These are phyloP conservation scores for Meteorus cinctellus DNA, from an alignment of 2,888 invertebrate genomes.

Conservation along the genomic window DNA sequence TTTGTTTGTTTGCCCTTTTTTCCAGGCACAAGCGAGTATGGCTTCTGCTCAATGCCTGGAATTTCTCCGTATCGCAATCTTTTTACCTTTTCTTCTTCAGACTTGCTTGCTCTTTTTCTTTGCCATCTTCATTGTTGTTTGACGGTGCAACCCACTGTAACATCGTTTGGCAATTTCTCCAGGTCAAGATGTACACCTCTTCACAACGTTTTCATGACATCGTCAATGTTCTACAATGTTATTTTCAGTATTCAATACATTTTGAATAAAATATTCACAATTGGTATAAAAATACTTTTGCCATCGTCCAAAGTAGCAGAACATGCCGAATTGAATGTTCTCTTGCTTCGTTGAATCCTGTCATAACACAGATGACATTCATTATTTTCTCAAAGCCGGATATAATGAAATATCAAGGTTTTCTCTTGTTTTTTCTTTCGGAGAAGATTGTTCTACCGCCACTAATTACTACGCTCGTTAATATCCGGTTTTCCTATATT, in stretches of 20 bases:
- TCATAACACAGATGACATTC: too few species aligned
- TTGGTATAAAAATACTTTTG: too few species aligned
- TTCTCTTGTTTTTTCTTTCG: neutral
- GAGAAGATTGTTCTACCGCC: neutral
- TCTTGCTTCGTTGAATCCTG: neutral
- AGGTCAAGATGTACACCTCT: slow-evolving; percentile 34
- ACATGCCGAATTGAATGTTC: too few species aligned
- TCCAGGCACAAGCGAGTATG: neutral
- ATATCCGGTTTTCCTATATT: slow-evolving; percentile 1
- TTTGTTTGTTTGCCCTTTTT: neutral
- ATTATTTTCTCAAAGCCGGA: neutral
- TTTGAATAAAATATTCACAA: too few species aligned
- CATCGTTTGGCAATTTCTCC: slow-evolving; percentile 30
- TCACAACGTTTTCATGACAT: neutral
- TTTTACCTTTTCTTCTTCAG: neutral
- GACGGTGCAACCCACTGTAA: slow-evolving; percentile 3
- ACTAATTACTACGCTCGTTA: slow-evolving; percentile 4
- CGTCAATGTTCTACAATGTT: neutral
- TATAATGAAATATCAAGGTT: too few species aligned
- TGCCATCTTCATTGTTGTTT: slow-evolving; percentile 20
- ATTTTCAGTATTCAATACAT: neutral
- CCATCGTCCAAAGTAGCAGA: too few species aligned
- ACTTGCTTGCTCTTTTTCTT: slow-evolving; percentile 18
- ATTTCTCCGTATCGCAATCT: slow-evolving; percentile 23
- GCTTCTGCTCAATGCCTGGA: slow-evolving; percentile 16